These are phyloP conservation scores for Lagodon rhomboides DNA, from an alignment of 2,797 vertebrate species.

Conservation along the genomic window DNA sequence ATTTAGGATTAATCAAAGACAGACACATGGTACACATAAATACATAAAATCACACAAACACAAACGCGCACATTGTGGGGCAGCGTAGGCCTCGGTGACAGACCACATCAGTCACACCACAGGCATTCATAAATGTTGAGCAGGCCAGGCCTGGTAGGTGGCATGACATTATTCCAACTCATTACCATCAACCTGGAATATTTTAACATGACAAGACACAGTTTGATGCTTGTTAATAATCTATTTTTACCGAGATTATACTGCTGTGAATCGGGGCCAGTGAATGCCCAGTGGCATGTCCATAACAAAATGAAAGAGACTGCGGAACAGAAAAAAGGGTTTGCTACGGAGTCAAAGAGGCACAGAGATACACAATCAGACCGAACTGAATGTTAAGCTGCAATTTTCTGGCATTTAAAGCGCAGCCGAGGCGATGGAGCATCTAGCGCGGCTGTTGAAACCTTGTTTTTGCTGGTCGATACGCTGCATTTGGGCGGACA, in stretches of 20 bases:
- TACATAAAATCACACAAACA: constrained; percentile 46
- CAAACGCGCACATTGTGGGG: constrained; percentile 18
- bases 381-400: not conserved
- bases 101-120: constrained; percentile 62
- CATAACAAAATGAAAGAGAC: constrained; percentile 32
- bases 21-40: constrained; percentile 42
- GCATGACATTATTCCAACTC: constrained; percentile 71
- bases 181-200: constrained; percentile 69
- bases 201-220: constrained; percentile 57
- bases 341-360: not conserved
- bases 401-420: constrained; percentile 3
- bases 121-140: constrained; percentile 65
- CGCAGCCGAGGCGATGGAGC: not conserved
- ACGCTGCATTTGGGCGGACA: not conserved
- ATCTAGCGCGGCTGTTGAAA: not conserved
- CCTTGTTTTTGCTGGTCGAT: not conserved
- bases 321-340: constrained; percentile 20
- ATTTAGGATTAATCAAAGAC: constrained; percentile 51
- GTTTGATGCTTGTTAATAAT: constrained; percentile 62
- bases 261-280: constrained; percentile 46
- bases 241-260: constrained; percentile 62
- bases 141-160: constrained; percentile 58
- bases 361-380: constrained; percentile 10
- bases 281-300: constrained; percentile 51
- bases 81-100: constrained; percentile 40